Evolutionary conservation across 2,888 invertebrate genomes (phyloP), one percentile per base, ranked within the genome.

Genomic region (Patella caerulea): DNA sequence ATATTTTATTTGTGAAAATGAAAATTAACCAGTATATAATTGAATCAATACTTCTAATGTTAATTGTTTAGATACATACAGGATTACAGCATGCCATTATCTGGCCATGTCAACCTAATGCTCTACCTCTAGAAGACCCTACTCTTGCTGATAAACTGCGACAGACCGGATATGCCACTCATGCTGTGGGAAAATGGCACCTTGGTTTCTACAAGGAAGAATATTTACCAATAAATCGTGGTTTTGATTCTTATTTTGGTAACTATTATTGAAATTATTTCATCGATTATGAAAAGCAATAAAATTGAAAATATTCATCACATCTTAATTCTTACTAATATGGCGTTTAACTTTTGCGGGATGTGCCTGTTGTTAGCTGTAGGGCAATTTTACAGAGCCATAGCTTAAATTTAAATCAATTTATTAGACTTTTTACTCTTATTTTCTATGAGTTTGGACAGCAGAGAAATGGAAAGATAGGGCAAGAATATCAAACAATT

Each of bases 231-330:
- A 90, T 88, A 3, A 87, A 85, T 56, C 84, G 93, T 19, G 93
- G 93, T n/a, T 93, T 93, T 84, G 92, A 93, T 80, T 89, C 92
- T 15, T 93, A 92, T 81, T 92, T 90, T 85, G 93, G 93, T 78
- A 91, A 88, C 71, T 65, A 19, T 65, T 9, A 0, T 45, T 45
- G 45, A 45, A 45, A 45, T 45, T 2, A 53, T 17, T 34, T 34
- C 34, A 34, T 34, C 4, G 7, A 34, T 5, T 5, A 45, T 45
- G 9, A 45, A 7, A 45, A 45, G 1, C 45, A 45, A 45, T 45
- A 45, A 45, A 9, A 45, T 45, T 45, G n/a, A n/a, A n/a, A n/a
- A n/a, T n/a, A 45, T 45, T 45, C 0, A 9, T 45, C 45, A 45
- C 9, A 45, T 45, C 3, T 34, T 34, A 34, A 34, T 34, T 34